Evolutionary conservation across 2,888 invertebrate genomes (phyloP), one percentile per base, ranked within the genome.

Genomic region (Drosophila atripex): DNA sequence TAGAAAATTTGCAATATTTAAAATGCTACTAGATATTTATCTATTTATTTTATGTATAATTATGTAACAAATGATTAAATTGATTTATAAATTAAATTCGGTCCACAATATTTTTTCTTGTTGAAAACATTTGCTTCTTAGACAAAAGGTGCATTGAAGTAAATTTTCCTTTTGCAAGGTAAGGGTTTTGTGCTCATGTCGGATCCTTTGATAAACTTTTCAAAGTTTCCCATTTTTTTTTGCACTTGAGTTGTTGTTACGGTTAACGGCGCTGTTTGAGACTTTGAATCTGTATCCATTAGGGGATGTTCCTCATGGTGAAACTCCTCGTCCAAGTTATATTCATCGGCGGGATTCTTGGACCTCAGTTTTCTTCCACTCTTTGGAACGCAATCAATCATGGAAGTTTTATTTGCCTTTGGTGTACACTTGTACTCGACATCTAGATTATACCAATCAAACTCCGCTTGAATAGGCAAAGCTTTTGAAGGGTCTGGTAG

Each of bases 371-470:
- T 21, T 12, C 5, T 11, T 21, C 21, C 43, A 12, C 21, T 38
- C 32, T 76, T 86, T 23, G 89, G 70, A 58, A 83, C 72, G 57
- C 86, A 78, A 2, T 74, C 76, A 12, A 65, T 69, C 9, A 60
- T 66, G 1, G 63, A 21, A 28, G 61, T 71, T 38, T 73, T 83
- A 3, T 75, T 59, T 11, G 66, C 61, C 7, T 86, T 90, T 14
- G 78, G 47, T 45, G 75, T 71, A 41, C 59, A 66, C 21, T 91
- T 91, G 77, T 91, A 92, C 65, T 92, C 91, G 6, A 85, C 91
- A 71, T 92, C 91, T 60, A 92, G 76, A 76, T 92, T 92, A 57
- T 92, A 92, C 92, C 91, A 92, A 77, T 92, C 92, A 60, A 92
- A 92, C 68, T 92, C 91, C 0, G 90, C 91, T 58, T 92, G 91